These are phyloP conservation scores for Synergus japonicus DNA, from an alignment of 2,888 invertebrate genomes.

Conservation along the genomic window DNA sequence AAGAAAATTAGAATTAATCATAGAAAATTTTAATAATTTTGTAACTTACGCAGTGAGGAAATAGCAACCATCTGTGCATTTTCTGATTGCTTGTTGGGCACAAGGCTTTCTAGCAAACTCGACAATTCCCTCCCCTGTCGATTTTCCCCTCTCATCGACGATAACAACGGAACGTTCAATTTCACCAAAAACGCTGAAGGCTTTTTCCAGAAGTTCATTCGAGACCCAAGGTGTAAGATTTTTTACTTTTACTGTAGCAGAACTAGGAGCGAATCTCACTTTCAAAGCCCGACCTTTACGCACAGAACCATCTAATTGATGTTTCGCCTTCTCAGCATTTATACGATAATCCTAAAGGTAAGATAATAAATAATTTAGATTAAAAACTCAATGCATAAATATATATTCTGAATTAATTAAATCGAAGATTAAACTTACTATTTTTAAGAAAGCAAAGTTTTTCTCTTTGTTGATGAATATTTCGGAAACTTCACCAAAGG, in stretches of 20 bases:
- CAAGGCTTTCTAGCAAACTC: conserved; percentile 97
- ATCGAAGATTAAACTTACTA: conserved; percentile 80
- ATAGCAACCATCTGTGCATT: conserved; percentile 95
- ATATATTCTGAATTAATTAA: neutral
- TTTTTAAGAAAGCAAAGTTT: conserved; percentile 96
- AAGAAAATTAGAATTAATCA: neutral
- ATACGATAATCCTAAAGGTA: conserved; percentile 89
- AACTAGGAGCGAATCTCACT: conserved; percentile 96
- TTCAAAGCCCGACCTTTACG: conserved; percentile 91
- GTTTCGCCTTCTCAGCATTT: conserved; percentile 96
- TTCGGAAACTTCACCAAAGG: conserved; percentile 94
- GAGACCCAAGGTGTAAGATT: conserved; percentile 95
- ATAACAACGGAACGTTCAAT: conserved; percentile 95
- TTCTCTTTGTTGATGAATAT: conserved; percentile 96
- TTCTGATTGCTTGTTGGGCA: conserved; percentile 91
- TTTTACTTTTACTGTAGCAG: conserved; percentile 93
- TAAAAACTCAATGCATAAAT: conserved; percentile 50
- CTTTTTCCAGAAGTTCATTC: conserved; percentile 94
- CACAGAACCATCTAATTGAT: conserved; percentile 92
- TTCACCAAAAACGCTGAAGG: conserved; percentile 94
- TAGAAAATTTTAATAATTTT: neutral
- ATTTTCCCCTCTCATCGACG: conserved; percentile 97
- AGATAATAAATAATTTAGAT: conserved; percentile 57
- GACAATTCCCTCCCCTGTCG: conserved; percentile 97
- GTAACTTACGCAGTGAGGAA: conserved; percentile 88